Base-by-base conservation (phyloP, 2,113 vertebrate species). In the Leucopsar rothschildi region DNA sequence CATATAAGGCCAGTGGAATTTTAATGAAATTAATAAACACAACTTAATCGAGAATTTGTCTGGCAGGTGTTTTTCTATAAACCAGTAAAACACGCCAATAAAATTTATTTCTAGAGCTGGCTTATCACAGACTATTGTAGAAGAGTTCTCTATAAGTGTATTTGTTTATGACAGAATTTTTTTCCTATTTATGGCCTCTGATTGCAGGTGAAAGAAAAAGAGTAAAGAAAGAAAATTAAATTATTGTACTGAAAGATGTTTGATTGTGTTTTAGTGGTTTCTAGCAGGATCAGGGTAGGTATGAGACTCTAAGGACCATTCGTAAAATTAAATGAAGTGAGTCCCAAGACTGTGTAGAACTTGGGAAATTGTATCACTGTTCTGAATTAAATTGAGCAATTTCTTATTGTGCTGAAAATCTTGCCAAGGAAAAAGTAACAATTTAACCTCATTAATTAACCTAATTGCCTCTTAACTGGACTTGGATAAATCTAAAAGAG, bases 371-470 rank as follows among this genome's bases (percentile, higher is more conserved):
- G 18, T 33, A 65, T 40, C 10, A 37, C 7, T 65, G 3, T 3
- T 77, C n/a, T 80, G 63, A 77, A 81, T 61, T 93, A 73, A 73
- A 31, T 27, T 49, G 6, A 88, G 4, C 7, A n/a, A 68, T 81
- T 86, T 92, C 63, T 93, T 50, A 42, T 18, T 65, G 28, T 44
- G 3, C 37, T 86, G 63, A 72, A 96, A 91, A 69, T 14, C n/a
- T 86, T 81, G 31, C 50, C 68, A 92, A 52, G 20, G 31, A 92
- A 81, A 9, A 81, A 11, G n/a, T n/a, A 83, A 92, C 77, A 77
- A 91, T 86, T 96, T 93, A 88, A 71, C n/a, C 31, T 53, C 59
- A 77, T 80, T 88, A 88, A 93, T 93, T 95, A 88, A 83, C 27
- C 55, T 84, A 73, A 86, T 71, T 93, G 27, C 28, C 52, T 86